phyloP scores from a whole-genome alignment of 2,888 invertebrate species.

The Nomada ruficornis region DNA sequence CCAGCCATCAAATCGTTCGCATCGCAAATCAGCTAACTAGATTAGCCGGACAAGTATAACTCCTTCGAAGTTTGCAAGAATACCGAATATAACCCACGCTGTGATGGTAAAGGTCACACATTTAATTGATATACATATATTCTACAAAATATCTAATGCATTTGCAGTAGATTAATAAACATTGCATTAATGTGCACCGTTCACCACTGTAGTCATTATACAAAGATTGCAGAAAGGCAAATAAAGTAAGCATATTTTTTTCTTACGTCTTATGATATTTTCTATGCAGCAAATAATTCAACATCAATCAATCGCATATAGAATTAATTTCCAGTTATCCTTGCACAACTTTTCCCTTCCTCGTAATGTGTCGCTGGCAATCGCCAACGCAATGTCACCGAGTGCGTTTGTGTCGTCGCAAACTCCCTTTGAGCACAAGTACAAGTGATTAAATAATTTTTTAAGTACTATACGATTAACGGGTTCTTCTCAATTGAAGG shows the following conservation, averaged over 20 bases:
- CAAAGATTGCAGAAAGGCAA: not conserved
- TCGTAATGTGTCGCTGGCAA: constrained; percentile 10
- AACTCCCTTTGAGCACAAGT: constrained; percentile 16
- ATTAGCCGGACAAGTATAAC: constrained; percentile 49
- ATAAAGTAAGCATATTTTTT: not conserved
- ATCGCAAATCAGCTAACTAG: constrained; percentile 21
- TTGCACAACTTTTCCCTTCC: constrained; percentile 54
- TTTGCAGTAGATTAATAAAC: not conserved
- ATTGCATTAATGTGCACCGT: constrained; percentile 3
- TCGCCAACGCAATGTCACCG: constrained; percentile 50
- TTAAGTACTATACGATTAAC: too few species aligned
- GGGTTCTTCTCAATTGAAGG: too few species aligned
- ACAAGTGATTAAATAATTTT: too few species aligned
- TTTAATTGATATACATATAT: too few species aligned
- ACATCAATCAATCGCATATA: constrained; percentile 44
- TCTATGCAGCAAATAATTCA: not conserved
- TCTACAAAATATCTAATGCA: not conserved
- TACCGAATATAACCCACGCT: too few species aligned
- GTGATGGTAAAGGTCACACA: too few species aligned
- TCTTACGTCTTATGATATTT: not conserved
- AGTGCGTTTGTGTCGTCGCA: constrained; percentile 14
- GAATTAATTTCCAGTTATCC: constrained; percentile 43
- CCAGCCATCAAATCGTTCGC: not conserved
- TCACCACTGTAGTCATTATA: not conserved
- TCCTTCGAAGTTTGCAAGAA: constrained; percentile 17